A percentile compares a stretch with the other conserved stretches of the same genome.
phyloP scores from a whole-genome alignment of 2,888 invertebrate genomes.

The Andrena chrysosceles region DNA sequence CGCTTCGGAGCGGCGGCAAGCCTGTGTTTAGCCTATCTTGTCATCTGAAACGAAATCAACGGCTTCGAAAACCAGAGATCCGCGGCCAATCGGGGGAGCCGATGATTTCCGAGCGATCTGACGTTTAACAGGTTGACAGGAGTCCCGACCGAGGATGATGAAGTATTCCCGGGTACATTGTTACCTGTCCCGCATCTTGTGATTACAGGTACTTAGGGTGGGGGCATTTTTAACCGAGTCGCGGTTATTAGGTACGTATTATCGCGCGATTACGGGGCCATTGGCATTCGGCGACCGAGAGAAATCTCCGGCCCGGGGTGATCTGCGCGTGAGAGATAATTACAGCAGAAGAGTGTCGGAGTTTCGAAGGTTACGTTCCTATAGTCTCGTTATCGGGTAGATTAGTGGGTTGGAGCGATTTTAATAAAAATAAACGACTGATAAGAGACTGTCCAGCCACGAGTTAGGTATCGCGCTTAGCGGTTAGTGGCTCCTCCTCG shows the following conservation, averaged over 20 bases:
- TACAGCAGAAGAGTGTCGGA: background rate
- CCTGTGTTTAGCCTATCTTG: constrained; percentile 59
- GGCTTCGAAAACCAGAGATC: constrained; percentile 13
- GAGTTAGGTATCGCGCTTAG: background rate
- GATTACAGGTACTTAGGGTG: constrained; percentile 43
- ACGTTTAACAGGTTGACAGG: constrained; percentile 51
- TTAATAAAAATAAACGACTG: constrained; percentile 23
- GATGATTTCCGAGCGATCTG: constrained; percentile 21
- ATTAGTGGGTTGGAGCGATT: constrained; percentile 57
- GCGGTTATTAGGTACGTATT: constrained; percentile 15
- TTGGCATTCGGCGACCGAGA: constrained; percentile 31
- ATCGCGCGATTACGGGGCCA: constrained; percentile 55
- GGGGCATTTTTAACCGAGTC: constrained; percentile 11
- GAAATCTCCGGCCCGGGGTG: constrained; percentile 6
- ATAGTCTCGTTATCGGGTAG: constrained; percentile 50
- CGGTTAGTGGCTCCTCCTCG: background rate
- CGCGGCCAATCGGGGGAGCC: constrained; percentile 2
- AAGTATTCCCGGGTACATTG: constrained; percentile 9
- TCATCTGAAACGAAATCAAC: constrained; percentile 33
- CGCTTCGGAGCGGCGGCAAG: constrained; percentile 28
- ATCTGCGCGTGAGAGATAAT: constrained; percentile 27
- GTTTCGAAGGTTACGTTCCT: constrained; percentile 47
- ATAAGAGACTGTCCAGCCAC: background rate
- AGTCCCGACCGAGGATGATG: constrained; percentile 10
- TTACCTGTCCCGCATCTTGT: constrained; percentile 31